Conservation (phyloP, 2,797 vertebrate genomes). For the Pampus argenteus region DNA sequence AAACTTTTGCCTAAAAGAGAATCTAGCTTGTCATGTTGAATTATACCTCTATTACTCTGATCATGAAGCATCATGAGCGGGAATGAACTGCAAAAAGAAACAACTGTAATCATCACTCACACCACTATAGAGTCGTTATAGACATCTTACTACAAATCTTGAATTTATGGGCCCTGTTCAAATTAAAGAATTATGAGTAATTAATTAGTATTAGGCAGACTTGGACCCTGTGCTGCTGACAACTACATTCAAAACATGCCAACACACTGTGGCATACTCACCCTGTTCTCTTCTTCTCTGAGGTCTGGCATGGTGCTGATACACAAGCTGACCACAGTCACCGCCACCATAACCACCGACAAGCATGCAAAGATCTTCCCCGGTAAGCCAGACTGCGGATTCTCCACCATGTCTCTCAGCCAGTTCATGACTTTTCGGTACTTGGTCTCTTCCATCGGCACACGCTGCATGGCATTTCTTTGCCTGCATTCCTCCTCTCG, state of each 20-base stretch:
- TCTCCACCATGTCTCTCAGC: constrained; percentile 94
- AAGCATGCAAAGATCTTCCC: constrained; percentile 96
- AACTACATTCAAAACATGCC: constrained; percentile 13
- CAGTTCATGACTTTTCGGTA: constrained; percentile 87
- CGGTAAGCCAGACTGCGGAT: constrained; percentile 93
- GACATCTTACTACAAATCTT: constrained; percentile 1
- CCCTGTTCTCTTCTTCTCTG: constrained; percentile 94
- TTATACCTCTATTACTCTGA: constrained; percentile 19
- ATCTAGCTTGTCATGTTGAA: not conserved
- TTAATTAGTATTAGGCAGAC: not conserved
- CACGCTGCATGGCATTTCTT: constrained; percentile 75
- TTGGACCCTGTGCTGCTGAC: not conserved
- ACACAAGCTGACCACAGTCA: constrained; percentile 96
- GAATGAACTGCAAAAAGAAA: not conserved
- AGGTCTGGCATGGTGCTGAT: constrained; percentile 98
- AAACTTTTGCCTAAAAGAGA: not conserved
- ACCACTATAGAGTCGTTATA: constrained; percentile 4
- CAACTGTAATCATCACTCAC: constrained; percentile 28
- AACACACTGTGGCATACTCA: constrained; percentile 80
- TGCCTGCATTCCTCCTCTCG: constrained; percentile 85
- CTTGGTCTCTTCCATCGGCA: constrained; percentile 79
- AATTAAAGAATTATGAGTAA: constrained; percentile 5
- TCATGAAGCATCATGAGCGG: not conserved
- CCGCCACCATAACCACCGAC: constrained; percentile 94
- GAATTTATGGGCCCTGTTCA: constrained; percentile 9